Percentiles rank a stretch among this genome's conserved stretches.
Conservation (phyloP, 2,113 vertebrate genomes). For the Rostratula benghalensis region DNA sequence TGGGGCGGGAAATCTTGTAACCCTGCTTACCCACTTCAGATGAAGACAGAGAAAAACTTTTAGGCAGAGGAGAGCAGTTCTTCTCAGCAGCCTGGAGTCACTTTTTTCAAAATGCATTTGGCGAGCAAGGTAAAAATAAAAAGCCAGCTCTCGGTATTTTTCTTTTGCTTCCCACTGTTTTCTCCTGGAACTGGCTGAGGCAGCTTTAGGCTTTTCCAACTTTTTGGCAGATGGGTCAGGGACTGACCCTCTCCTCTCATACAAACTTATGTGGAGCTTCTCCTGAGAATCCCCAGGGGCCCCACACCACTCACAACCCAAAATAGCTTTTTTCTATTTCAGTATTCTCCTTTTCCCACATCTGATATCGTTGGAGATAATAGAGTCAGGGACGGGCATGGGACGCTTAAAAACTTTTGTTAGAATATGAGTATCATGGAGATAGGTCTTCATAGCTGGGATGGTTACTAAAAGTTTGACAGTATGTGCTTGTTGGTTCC, state of each 20-base stretch:
- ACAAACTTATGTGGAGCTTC: not conserved
- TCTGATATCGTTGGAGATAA: not conserved
- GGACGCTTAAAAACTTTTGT: not conserved
- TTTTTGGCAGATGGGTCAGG: not conserved
- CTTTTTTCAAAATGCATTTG: not conserved
- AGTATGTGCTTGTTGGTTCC: not conserved
- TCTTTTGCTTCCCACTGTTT: not conserved
- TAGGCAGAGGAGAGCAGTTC: not conserved
- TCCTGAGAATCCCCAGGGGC: not conserved
- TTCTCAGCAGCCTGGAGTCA: not conserved
- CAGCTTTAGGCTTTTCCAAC: not conserved
- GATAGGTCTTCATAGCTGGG: not conserved
- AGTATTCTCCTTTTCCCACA: not conserved
- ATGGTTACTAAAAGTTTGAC: not conserved
- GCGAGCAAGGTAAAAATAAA: not conserved
- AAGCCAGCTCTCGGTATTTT: not conserved
- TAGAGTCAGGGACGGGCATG: not conserved
- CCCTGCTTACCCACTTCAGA: not conserved
- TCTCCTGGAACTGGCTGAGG: not conserved
- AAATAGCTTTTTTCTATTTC: constrained; percentile 4
- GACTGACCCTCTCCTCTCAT: not conserved
- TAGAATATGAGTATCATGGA: not conserved
- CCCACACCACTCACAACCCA: not conserved
- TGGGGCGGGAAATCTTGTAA: not conserved
- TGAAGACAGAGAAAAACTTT: not conserved